Conservation (phyloP, 2,888 invertebrate genomes). For the Ariolimax columbianus region DNA sequence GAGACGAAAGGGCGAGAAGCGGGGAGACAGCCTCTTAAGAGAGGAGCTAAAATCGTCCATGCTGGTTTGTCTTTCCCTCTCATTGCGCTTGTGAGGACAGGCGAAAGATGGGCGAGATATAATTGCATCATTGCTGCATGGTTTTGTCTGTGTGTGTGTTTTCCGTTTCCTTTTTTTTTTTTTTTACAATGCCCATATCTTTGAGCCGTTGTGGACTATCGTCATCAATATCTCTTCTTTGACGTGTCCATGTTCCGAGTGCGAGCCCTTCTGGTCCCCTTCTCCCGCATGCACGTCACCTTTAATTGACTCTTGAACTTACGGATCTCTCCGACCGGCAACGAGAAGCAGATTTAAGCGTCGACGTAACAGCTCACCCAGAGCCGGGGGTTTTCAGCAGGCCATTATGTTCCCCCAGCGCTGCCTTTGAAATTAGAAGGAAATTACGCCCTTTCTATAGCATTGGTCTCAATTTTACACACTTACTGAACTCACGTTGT, state of each 20-base stretch:
- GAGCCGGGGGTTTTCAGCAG: neutral
- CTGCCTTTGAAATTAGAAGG: conserved; percentile 6
- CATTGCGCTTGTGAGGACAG: neutral
- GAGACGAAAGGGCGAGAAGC: conserved; percentile 13
- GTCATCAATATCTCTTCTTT: conserved; percentile 11
- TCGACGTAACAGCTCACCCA: conserved; percentile 30
- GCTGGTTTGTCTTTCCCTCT: neutral
- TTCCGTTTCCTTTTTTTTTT: no score
- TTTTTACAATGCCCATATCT: conserved; percentile 38
- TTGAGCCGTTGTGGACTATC: conserved; percentile 1
- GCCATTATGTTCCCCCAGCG: conserved; percentile 11
- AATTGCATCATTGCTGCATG: conserved; percentile 40
- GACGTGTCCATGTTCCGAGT: conserved; percentile 6
- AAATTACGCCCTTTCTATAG: conserved; percentile 34
- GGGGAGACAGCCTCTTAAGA: conserved; percentile 30
- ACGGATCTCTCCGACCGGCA: neutral
- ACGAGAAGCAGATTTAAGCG: conserved; percentile 30
- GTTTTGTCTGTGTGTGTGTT: neutral
- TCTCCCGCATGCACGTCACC: conserved; percentile 26
- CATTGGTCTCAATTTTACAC: neutral
- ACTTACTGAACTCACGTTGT: neutral
- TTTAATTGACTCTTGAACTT: conserved; percentile 50
- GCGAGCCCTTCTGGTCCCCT: neutral
- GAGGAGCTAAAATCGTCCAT: neutral
- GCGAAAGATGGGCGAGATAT: conserved; percentile 29